Evolutionary conservation across 2,888 invertebrate species (phyloP).

Genomic region (Agapostemon virescens): DNA sequence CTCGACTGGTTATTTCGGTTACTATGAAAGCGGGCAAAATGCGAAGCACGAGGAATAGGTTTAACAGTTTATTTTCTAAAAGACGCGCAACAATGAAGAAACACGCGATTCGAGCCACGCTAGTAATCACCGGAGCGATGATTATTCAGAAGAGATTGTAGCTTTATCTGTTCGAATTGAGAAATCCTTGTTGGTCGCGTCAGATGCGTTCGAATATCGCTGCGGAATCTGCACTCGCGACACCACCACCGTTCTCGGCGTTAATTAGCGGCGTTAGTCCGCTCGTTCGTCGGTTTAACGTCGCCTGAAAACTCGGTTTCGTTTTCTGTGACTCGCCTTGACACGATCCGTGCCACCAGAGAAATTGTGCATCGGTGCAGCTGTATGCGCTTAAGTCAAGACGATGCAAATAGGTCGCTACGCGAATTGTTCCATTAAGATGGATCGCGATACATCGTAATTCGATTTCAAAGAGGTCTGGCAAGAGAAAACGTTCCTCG

Average conservation of each 20-base stretch:
- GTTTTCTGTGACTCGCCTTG: slow-evolving; percentile 31
- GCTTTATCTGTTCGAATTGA: not conserved
- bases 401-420: slow-evolving; percentile 61
- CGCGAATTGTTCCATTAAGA: slow-evolving; percentile 48
- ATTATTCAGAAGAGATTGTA: not conserved
- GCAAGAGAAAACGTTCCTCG: not conserved
- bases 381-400: slow-evolving; percentile 49
- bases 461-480: slow-evolving; percentile 35
- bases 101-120: not conserved
- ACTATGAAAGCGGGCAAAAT: not conserved
- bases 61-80: not conserved
- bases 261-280: slow-evolving; percentile 5
- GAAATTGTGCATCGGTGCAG: slow-evolving; percentile 46
- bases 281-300: not conserved
- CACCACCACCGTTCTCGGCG: not conserved
- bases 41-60: not conserved
- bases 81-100: not conserved
- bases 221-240: not conserved
- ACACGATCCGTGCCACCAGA: slow-evolving; percentile 30
- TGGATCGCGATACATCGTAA: slow-evolving; percentile 46
- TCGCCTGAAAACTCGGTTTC: slow-evolving; percentile 2
- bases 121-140: not conserved
- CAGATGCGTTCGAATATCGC: not conserved
- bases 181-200: not conserved
- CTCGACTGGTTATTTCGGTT: not conserved